Evolutionary conservation across 2,797 vertebrate species (phyloP), one percentile per base, ranked within the genome.

Genomic region (Aeoliscus strigatus): DNA sequence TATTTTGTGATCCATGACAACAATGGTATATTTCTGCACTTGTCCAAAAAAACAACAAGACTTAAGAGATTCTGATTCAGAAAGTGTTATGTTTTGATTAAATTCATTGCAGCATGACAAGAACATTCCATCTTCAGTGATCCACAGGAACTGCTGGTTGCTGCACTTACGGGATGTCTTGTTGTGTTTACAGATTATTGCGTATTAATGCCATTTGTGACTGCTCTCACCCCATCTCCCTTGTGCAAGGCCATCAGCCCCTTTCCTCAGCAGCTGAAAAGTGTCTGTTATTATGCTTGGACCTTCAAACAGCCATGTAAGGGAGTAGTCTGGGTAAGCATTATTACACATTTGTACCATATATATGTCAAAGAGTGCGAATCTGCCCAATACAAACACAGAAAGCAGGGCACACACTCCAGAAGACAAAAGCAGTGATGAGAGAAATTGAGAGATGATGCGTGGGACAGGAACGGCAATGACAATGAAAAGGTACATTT

Each of bases 351-450:
- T 51, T 74, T 61, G 51, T 51, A 63, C 53, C 66, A 71, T 74
- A 76, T 69, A 71, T 61, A 63, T 76, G 79, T 79, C 73, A 77
- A 38, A 58, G 45, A 39, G 43, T 16, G 32, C 14, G 46, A 45
- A 39, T 44, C 43, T 35, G 59, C 52, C 73, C 69, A 80, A 82
- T 36, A 49, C 41, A 80, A 84, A 86, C 65, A 83, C 61, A 82
- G 83, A 63, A 83, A n/a, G n/a, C n/a, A n/a, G n/a, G n/a, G n/a
- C n/a, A n/a, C 70, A 70, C 79, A 78, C 79, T 54, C 48, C 58
- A 10, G 16, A 24, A 42, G 11, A 39, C 18, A 52, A 12, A 25
- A 50, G 8, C 9, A 1, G 34, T 11, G 44, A 27, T 46, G 63
- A 71, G 35, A 61, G 70, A 77, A 50, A 51, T 30, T 51, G 39